phyloP scores from a whole-genome alignment of 2,113 vertebrate species.

The Pituophis catenifer region DNA sequence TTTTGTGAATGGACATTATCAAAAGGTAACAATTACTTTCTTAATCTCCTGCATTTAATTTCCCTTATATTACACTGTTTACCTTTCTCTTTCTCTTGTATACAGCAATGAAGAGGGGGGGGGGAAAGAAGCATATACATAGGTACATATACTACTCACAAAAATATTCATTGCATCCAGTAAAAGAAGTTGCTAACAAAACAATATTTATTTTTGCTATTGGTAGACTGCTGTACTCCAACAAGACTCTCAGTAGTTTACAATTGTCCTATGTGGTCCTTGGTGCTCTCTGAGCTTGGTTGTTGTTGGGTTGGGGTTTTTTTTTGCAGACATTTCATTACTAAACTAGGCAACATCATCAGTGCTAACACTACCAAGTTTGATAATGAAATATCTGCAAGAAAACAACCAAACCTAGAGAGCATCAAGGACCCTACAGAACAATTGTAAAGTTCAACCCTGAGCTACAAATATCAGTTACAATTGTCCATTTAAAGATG shows the following conservation, averaged over 20 bases:
- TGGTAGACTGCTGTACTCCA: neutral
- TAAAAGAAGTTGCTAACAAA: neutral
- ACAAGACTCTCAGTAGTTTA: neutral
- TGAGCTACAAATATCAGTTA: neutral
- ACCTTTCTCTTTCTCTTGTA: neutral
- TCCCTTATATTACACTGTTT: neutral
- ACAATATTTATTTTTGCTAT: neutral
- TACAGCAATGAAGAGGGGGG: neutral
- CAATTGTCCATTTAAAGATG: neutral
- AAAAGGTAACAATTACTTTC: neutral
- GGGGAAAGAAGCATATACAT: neutral
- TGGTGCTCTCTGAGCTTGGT: neutral
- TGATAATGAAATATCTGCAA: neutral
- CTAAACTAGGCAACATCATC: neutral
- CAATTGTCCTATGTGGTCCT: neutral
- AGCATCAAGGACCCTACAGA: neutral
- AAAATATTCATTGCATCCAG: neutral
- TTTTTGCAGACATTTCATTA: neutral
- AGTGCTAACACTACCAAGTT: neutral
- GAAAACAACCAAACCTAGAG: neutral
- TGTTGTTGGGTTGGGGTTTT: neutral
- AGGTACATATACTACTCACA: neutral
- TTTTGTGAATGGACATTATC: neutral
- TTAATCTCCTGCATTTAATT: neutral
- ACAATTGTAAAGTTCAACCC: neutral